These are phyloP conservation scores for Tretioscincus oriximinensis DNA, from an alignment of 2,113 vertebrate genomes.

Conservation along the genomic window DNA sequence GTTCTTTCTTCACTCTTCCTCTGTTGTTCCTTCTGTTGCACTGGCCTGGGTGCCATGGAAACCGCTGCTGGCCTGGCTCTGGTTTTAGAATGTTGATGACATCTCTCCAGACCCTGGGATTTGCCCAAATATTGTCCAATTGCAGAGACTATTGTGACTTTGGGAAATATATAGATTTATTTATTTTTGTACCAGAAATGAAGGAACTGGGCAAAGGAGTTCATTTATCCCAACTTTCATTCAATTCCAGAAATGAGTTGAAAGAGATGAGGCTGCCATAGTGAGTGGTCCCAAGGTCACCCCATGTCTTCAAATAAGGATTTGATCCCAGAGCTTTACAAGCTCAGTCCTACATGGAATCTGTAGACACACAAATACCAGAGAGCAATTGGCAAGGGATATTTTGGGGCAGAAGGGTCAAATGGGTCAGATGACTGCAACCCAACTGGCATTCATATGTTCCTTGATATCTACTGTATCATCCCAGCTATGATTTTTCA, in stretches of 20 bases:
- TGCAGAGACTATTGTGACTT: no score
- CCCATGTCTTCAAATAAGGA: neutral
- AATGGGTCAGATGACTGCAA: neutral
- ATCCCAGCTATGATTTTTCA: neutral
- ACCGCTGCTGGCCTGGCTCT: no score
- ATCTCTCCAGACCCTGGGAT: neutral
- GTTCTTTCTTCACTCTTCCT: no score
- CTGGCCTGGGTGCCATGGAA: no score
- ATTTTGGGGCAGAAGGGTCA: neutral
- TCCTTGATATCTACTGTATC: neutral
- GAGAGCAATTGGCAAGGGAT: neutral
- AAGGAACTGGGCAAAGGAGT: neutral
- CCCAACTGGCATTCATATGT: neutral
- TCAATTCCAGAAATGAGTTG: neutral
- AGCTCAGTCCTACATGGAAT: neutral
- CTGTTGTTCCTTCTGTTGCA: no score
- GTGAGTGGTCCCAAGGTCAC: slow-evolving; percentile 8
- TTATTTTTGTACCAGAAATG: no score
- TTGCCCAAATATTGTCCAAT: no score
- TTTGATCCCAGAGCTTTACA: no score
- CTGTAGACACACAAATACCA: neutral
- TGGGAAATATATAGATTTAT: no score
- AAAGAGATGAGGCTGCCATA: neutral
- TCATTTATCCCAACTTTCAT: neutral
- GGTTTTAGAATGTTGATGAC: no score